These are phyloP conservation scores for Allophyes oxyacanthae DNA, from an alignment of 2,888 invertebrate genomes.

Conservation along the genomic window DNA sequence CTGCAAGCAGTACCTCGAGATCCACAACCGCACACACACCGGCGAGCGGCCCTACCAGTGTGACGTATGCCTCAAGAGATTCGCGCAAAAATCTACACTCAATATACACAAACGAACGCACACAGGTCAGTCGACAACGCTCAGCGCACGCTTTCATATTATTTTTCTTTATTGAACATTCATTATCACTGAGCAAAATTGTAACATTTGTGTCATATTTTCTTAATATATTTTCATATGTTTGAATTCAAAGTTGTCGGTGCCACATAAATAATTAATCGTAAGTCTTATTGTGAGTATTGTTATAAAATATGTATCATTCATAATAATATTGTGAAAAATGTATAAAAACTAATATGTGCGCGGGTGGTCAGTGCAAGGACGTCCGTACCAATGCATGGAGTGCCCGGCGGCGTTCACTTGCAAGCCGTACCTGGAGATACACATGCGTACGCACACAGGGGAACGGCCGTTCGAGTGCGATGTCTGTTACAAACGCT, in stretches of 20 bases:
- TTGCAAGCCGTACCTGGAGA: constrained; percentile 90
- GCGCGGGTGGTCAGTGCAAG: constrained; percentile 82
- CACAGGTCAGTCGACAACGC: constrained; percentile 85
- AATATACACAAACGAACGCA: constrained; percentile 95
- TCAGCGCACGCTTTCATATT: constrained; percentile 34
- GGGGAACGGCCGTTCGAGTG: constrained; percentile 89
- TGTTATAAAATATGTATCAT: constrained; percentile 41
- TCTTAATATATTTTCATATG: constrained; percentile 44
- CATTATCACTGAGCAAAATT: constrained; percentile 42
- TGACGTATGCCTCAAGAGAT: constrained; percentile 93
- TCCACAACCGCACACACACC: constrained; percentile 88
- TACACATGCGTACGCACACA: constrained; percentile 90
- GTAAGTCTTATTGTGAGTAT: constrained; percentile 60
- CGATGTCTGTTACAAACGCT: constrained; percentile 89
- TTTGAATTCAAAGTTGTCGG: constrained; percentile 79
- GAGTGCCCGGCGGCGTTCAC: constrained; percentile 90
- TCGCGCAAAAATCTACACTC: constrained; percentile 94
- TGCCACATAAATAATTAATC: constrained; percentile 77
- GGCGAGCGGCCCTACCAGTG: constrained; percentile 91
- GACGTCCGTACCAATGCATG: constrained; percentile 88
- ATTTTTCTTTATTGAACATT: constrained; percentile 34
- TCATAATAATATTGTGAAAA: constrained; percentile 27
- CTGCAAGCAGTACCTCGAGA: constrained; percentile 89
- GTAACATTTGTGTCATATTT: constrained; percentile 27
- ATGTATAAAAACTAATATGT: constrained; percentile 51